These are phyloP conservation scores for Nixonia krombeini DNA, from an alignment of 1,140 invertebrate species.

Conservation along the genomic window DNA sequence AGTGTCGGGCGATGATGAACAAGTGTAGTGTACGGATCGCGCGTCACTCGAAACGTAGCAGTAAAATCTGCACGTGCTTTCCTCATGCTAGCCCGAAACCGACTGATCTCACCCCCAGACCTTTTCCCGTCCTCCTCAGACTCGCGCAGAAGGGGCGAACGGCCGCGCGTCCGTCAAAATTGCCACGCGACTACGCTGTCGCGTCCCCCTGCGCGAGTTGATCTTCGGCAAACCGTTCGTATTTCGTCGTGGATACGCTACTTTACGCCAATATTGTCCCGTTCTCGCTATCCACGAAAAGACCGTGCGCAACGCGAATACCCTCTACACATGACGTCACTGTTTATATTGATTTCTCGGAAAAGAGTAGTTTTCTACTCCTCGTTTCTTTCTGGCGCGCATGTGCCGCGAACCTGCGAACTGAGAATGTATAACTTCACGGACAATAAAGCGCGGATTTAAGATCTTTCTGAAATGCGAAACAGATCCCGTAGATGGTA, in stretches of 20 bases:
- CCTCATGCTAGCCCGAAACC: conserved; percentile 56
- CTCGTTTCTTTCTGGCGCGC: neutral
- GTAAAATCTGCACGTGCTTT: conserved; percentile 51
- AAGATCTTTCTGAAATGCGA: too few species aligned
- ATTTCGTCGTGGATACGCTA: too few species aligned
- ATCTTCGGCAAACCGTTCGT: too few species aligned
- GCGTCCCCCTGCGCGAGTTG: too few species aligned
- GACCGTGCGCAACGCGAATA: neutral
- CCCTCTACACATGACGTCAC: conserved; percentile 69
- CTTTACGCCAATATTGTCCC: too few species aligned
- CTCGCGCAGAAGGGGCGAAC: conserved; percentile 7
- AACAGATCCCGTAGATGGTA: too few species aligned
- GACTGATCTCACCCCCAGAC: conserved; percentile 39
- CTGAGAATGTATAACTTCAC: neutral
- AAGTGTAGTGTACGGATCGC: conserved; percentile 11
- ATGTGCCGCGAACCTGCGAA: neutral
- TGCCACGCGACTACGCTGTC: neutral
- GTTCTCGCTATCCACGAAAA: neutral
- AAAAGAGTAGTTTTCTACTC: neutral
- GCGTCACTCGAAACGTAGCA: conserved; percentile 9
- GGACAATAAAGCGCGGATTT: too few species aligned
- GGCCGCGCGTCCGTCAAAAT: conserved; percentile 5
- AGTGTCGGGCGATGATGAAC: conserved; percentile 1
- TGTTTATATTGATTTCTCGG: conserved; percentile 66
- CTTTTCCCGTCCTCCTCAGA: conserved; percentile 4